A percentile compares a stretch with the other conserved stretches of the same genome.
Evolutionary conservation across 1,140 invertebrate species (phyloP).

Genomic region (Macrocentrus cingulum): DNA sequence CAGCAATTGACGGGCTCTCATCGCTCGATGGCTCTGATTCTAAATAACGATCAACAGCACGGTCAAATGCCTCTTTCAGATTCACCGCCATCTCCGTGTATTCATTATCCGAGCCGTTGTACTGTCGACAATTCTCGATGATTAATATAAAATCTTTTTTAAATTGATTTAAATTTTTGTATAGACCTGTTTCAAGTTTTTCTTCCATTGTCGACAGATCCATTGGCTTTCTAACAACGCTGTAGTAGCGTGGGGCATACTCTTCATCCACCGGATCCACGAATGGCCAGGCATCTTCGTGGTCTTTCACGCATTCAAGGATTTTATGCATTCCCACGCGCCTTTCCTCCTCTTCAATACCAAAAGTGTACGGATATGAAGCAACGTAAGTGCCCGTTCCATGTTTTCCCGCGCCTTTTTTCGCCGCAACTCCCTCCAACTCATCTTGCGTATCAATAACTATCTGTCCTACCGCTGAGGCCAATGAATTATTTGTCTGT

Average conservation of each 20-base stretch:
- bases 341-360: slow-evolving; percentile 72
- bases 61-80: slow-evolving; percentile 76
- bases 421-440: slow-evolving; percentile 39
- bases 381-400: slow-evolving; percentile 44
- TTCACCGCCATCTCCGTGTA: slow-evolving; percentile 87
- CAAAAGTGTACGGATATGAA: slow-evolving; percentile 48
- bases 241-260: slow-evolving; percentile 76
- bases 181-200: slow-evolving; percentile 77
- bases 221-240: slow-evolving; percentile 71
- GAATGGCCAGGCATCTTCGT: slow-evolving; percentile 91
- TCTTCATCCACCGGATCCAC: slow-evolving; percentile 87
- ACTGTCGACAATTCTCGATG: slow-evolving; percentile 86
- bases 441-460: slow-evolving; percentile 66
- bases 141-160: slow-evolving; percentile 86
- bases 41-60: slow-evolving; percentile 76
- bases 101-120: slow-evolving; percentile 90
- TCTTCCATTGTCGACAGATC: slow-evolving; percentile 86
- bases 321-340: slow-evolving; percentile 88
- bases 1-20: slow-evolving; percentile 43
- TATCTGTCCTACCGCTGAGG: slow-evolving; percentile 79
- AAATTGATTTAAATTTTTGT: slow-evolving; percentile 78
- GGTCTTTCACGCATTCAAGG: slow-evolving; percentile 78
- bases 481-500: slow-evolving; percentile 85
- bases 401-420: slow-evolving; percentile 42
- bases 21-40: slow-evolving; percentile 79